Percentiles rank a stretch among this genome's conserved stretches.
Conservation (phyloP, 2,797 vertebrate species). For the Eulemur albifrons region DNA sequence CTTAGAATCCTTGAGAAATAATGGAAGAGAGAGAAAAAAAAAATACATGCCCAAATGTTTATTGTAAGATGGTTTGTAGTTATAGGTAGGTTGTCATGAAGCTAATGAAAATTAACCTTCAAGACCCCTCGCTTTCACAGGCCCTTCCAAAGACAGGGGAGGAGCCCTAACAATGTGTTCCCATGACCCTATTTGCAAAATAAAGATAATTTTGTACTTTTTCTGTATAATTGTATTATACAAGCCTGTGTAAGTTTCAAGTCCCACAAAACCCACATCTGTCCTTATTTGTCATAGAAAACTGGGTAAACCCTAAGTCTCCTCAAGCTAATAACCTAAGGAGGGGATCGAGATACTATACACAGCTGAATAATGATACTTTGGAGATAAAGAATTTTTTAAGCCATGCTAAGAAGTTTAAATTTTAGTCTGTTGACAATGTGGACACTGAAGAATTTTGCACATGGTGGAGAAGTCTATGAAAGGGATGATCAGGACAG, state of each 20-base stretch:
- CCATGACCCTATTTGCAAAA: background rate
- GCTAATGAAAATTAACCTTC: background rate
- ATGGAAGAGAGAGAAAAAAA: background rate
- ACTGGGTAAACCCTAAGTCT: background rate
- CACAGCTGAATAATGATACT: background rate
- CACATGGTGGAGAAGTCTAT: background rate
- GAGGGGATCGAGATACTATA: background rate
- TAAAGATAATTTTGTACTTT: background rate
- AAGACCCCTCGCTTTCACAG: background rate
- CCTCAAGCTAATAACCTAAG: background rate
- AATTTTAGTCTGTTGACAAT: background rate
- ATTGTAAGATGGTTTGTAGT: background rate
- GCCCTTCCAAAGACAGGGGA: background rate
- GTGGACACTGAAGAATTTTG: constrained; percentile 12
- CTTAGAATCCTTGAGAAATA: background rate
- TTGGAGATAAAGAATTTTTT: background rate
- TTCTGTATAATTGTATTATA: background rate
- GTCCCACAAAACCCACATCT: background rate
- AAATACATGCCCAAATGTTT: background rate
- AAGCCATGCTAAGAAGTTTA: constrained; percentile 32
- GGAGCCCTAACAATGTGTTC: background rate
- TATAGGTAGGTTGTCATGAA: background rate
- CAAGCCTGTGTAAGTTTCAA: background rate
- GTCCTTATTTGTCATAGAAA: background rate
- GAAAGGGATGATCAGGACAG: background rate